These are phyloP conservation scores for Callospermophilus lateralis DNA, from an alignment of 2,113 vertebrate species.

Conservation along the genomic window DNA sequence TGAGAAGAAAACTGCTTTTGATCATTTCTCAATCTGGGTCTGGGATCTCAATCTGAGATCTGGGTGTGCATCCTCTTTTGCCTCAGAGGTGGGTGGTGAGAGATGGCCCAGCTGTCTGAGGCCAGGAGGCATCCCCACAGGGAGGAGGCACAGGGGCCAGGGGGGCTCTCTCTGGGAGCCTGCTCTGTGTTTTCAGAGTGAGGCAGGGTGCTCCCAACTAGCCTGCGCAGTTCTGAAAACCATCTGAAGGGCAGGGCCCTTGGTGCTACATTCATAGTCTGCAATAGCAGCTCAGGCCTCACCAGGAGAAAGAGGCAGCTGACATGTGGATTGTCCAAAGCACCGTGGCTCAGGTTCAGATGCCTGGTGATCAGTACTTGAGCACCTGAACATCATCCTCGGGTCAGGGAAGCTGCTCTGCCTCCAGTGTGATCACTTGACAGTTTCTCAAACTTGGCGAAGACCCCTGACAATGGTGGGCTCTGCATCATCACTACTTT, in stretches of 20 bases:
- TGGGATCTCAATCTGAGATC: too few species aligned
- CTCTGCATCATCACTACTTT: constrained; percentile 68
- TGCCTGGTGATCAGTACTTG: background rate
- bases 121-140: background rate
- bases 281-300: constrained; percentile 61
- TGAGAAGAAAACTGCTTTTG: constrained; percentile 88
- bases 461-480: constrained; percentile 59
- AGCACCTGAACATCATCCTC: background rate
- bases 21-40: constrained; percentile 87
- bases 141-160: constrained; percentile 66
- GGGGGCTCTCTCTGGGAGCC: constrained; percentile 64
- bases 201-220: constrained; percentile 54
- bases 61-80: constrained; percentile 86
- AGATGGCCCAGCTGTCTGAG: constrained; percentile 75
- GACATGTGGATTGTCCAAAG: background rate
- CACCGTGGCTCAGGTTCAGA: background rate
- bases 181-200: constrained; percentile 72
- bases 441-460: background rate
- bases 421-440: background rate
- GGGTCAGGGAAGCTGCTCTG: background rate
- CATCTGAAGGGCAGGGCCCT: constrained; percentile 83
- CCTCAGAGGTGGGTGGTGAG: constrained; percentile 82
- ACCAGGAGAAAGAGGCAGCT: background rate
- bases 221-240: constrained; percentile 71
- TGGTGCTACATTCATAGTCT: constrained; percentile 88